Conservation (phyloP, 2,888 invertebrate species). For the Chymomyza amoena region DNA sequence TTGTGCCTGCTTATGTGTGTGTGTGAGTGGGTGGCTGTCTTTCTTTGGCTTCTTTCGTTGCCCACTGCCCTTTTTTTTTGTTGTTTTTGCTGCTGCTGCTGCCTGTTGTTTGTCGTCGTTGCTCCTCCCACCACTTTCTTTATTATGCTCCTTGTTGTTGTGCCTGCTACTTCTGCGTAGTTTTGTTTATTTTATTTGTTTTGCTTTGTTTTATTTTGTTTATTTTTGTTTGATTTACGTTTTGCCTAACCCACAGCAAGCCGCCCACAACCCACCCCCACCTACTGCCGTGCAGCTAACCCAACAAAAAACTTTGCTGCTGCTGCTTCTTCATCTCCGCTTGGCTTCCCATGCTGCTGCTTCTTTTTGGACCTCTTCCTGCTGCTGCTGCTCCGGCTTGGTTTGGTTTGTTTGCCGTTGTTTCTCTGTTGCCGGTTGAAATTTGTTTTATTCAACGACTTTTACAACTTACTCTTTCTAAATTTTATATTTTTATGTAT, state of each 20-base stretch:
- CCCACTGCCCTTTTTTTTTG: background rate
- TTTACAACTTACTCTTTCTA: constrained; percentile 3
- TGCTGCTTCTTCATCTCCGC: constrained; percentile 20
- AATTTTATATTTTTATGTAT: constrained; percentile 25
- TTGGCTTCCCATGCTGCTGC: constrained; percentile 3
- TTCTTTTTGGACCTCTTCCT: background rate
- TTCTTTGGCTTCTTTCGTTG: constrained; percentile 34
- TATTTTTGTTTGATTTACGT: constrained; percentile 69
- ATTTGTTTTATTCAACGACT: constrained; percentile 16
- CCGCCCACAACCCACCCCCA: background rate
- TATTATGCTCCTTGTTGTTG: constrained; percentile 29
- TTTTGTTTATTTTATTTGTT: constrained; percentile 72
- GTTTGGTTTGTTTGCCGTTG: constrained; percentile 12
- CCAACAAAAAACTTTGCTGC: constrained; percentile 24
- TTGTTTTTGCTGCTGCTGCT: constrained; percentile 3
- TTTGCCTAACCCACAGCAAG: constrained; percentile 26
- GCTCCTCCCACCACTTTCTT: constrained; percentile 16
- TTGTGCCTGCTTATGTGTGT: constrained; percentile 1
- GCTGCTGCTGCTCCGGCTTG: constrained; percentile 6
- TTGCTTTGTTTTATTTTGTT: constrained; percentile 68
- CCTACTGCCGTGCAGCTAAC: background rate
- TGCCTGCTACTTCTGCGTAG: constrained; percentile 62
- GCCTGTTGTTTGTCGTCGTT: background rate
- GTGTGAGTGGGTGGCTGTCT: constrained; percentile 14
- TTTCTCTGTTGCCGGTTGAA: constrained; percentile 6